phyloP scores from a whole-genome alignment of 2,888 invertebrate species.

The Cetonia aurata region DNA sequence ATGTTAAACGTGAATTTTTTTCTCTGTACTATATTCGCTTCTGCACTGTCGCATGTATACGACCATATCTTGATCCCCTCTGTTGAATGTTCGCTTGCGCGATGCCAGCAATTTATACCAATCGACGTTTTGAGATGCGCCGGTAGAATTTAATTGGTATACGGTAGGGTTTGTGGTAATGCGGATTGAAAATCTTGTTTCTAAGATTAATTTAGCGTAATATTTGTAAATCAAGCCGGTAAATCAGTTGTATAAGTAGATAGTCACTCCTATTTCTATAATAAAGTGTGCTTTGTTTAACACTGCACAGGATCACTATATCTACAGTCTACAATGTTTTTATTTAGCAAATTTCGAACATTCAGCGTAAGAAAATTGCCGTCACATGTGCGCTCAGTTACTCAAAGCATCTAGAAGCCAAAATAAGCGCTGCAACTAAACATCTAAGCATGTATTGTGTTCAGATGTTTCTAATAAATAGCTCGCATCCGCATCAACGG shows the following conservation, averaged over 20 bases:
- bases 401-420: not conserved
- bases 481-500: slow-evolving; percentile 23
- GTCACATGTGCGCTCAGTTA: not conserved
- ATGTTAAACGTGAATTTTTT: no score
- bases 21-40: not conserved
- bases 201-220: slow-evolving; percentile 41
- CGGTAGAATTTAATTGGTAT: slow-evolving; percentile 41
- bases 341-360: no score
- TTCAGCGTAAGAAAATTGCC: no score
- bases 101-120: slow-evolving; percentile 33
- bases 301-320: no score
- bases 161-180: slow-evolving; percentile 40
- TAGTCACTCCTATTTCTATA: no score
- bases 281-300: no score
- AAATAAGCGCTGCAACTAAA: not conserved
- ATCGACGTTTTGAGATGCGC: slow-evolving; percentile 23
- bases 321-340: no score
- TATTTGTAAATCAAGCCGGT: slow-evolving; percentile 36
- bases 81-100: slow-evolving; percentile 13
- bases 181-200: slow-evolving; percentile 43
- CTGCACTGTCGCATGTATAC: slow-evolving; percentile 4
- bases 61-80: slow-evolving; percentile 25
- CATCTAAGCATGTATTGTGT: not conserved
- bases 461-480: no score
- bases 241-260: no score